phyloP scores from a whole-genome alignment of 2,113 vertebrate genomes.

The Oryzias javanicus region DNA sequence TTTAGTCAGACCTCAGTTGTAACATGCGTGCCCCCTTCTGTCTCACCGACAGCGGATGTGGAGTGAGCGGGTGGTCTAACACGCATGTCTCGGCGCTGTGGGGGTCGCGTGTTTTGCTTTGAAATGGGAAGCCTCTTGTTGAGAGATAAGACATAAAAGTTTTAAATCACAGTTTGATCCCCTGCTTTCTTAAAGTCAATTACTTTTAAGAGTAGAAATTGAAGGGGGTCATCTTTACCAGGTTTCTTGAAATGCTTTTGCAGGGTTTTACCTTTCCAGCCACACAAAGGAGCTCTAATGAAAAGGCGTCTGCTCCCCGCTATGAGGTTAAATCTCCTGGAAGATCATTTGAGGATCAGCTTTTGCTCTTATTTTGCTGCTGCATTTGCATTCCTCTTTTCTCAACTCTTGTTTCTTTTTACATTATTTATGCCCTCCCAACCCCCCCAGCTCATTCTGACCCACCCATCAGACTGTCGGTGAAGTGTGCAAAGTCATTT shows the following conservation, averaged over 20 bases:
- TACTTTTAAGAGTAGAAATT: constrained; percentile 9
- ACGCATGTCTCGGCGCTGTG: too few species aligned
- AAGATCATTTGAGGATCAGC: neutral
- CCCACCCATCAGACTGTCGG: constrained; percentile 16
- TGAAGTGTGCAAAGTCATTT: constrained; percentile 55
- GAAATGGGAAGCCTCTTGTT: too few species aligned
- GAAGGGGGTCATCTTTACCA: constrained; percentile 8
- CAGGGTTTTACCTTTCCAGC: constrained; percentile 6
- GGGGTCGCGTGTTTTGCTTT: too few species aligned
- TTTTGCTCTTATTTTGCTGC: neutral
- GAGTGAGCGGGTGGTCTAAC: too few species aligned
- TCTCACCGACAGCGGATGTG: too few species aligned
- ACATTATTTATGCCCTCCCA: neutral
- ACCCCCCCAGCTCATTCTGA: neutral
- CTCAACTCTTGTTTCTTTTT: constrained; percentile 1
- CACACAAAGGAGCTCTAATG: constrained; percentile 24
- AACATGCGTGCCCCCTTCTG: too few species aligned
- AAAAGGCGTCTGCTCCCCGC: constrained; percentile 8
- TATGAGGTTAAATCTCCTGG: constrained; percentile 6
- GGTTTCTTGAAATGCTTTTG: constrained; percentile 13
- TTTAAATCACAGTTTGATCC: neutral
- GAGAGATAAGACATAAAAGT: too few species aligned
- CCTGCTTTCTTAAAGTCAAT: neutral
- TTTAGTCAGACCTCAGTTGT: too few species aligned
- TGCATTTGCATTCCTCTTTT: constrained; percentile 10